These are phyloP conservation scores for Strix aluco DNA, from an alignment of 2,113 vertebrate genomes.

Conservation along the genomic window DNA sequence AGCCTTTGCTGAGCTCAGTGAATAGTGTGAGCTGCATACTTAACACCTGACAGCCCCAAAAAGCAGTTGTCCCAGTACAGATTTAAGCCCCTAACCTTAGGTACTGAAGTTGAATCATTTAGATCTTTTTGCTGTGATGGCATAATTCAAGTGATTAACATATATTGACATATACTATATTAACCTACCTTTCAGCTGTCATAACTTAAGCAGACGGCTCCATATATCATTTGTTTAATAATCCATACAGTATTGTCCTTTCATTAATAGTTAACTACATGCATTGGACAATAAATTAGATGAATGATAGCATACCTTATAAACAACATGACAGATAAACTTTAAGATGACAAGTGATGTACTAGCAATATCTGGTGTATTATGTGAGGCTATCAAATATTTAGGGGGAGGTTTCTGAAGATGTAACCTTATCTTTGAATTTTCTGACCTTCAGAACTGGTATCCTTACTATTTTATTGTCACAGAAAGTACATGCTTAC, in stretches of 20 bases:
- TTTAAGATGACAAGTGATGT: not conserved
- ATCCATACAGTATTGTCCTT: conserved; percentile 6
- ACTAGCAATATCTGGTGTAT: not conserved
- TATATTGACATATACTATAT: conserved; percentile 24
- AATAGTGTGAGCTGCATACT: not conserved
- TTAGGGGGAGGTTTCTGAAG: not conserved
- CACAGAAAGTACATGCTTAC: not conserved
- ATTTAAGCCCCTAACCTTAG: not conserved
- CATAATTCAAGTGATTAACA: conserved; percentile 34
- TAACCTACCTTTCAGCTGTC: conserved; percentile 27
- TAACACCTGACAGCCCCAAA: not conserved
- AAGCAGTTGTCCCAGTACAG: not conserved
- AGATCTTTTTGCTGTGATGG: not conserved
- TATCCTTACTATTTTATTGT: not conserved
- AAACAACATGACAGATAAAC: not conserved
- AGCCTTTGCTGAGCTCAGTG: not conserved
- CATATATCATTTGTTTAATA: conserved; percentile 50
- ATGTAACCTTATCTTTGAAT: not conserved
- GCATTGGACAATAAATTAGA: conserved; percentile 9
- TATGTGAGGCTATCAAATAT: not conserved
- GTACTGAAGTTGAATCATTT: not conserved
- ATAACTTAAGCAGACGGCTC: not conserved
- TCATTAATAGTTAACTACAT: conserved; percentile 7
- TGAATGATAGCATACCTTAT: not conserved
- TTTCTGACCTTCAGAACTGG: not conserved